Evolutionary conservation across 1,140 invertebrate species (phyloP).

Genomic region (Pectinophora gossypiella): DNA sequence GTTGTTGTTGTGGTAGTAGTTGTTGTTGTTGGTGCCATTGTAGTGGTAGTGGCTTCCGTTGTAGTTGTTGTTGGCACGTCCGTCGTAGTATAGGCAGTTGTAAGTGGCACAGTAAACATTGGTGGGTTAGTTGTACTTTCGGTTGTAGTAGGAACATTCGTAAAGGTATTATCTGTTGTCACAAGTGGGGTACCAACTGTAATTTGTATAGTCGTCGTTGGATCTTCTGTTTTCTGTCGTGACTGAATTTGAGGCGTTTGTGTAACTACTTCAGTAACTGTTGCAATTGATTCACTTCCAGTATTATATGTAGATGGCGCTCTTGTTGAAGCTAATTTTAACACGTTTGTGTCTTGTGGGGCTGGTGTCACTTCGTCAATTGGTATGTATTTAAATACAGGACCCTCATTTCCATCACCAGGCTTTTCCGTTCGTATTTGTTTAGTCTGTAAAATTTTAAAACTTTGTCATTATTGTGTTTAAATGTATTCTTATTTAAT

Average conservation of each 20-base stretch:
- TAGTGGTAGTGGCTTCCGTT: constrained; percentile 24
- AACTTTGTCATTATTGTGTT: neutral
- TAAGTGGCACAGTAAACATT: constrained; percentile 11
- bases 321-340: constrained; percentile 52
- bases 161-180: constrained; percentile 14
- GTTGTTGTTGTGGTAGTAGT: constrained; percentile 22
- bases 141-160: constrained; percentile 18
- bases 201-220: constrained; percentile 31
- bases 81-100: constrained; percentile 5
- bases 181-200: constrained; percentile 17
- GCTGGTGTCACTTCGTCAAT: constrained; percentile 61
- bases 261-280: constrained; percentile 35
- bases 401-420: constrained; percentile 45
- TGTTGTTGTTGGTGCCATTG: constrained; percentile 25
- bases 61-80: constrained; percentile 11
- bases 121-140: constrained; percentile 19
- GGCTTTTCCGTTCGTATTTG: constrained; percentile 72
- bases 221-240: constrained; percentile 28
- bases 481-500: neutral
- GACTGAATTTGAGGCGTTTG: constrained; percentile 45
- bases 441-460: constrained; percentile 63
- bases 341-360: constrained; percentile 59
- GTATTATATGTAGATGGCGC: constrained; percentile 25
- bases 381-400: constrained; percentile 71
- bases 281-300: constrained; percentile 24